Evolutionary conservation across 2,888 invertebrate species (phyloP), one percentile per base, ranked within the genome.

Genomic region (Phania funesta): DNA sequence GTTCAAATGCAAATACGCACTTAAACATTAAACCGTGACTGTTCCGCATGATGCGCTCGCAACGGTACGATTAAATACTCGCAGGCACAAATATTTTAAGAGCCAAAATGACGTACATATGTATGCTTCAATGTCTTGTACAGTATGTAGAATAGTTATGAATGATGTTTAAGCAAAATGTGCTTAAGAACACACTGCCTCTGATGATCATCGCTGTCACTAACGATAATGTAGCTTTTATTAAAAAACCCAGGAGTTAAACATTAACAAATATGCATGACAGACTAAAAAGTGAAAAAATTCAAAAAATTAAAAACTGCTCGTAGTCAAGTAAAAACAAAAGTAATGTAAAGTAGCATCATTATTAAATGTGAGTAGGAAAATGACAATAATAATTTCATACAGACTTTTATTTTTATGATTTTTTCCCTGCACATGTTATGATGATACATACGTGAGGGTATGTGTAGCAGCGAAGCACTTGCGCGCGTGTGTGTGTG

Each of bases 101-200:
- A 26, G 38, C 26, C 8, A 29, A 6, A n/a, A n/a, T n/a, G n/a
- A n/a, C n/a, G 8, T n/a, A 32, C n/a, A 9, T 22, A 16, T 13
- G 7, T 38, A 9, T 24, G 18, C 8, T 32, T 44, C 20, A 52
- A 26, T 41, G n/a, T 41, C 6, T 67, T 38, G 26, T 52, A 1
- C 38, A 52, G 26, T 9, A 58, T 58, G 22, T 58, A 38, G 38
- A 71, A 35, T 38, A 71, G 60, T 71, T 71, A 71, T 71, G 71
- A 71, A 60, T 71, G 71, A 60, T 56, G 56, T 56, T 56, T 70
- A 46, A 70, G 56, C 62, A 48, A 71, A 60, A 62, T 50, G 50
- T 60, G 48, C 38, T 38, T 26, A 16, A 48, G 58, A 35, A 35
- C 38, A 35, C 38, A 50, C 50, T 24, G 24, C 29, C n/a, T 38